Evolutionary conservation across 1,140 invertebrate species (phyloP).

Genomic region (Oryctes rhinoceros): DNA sequence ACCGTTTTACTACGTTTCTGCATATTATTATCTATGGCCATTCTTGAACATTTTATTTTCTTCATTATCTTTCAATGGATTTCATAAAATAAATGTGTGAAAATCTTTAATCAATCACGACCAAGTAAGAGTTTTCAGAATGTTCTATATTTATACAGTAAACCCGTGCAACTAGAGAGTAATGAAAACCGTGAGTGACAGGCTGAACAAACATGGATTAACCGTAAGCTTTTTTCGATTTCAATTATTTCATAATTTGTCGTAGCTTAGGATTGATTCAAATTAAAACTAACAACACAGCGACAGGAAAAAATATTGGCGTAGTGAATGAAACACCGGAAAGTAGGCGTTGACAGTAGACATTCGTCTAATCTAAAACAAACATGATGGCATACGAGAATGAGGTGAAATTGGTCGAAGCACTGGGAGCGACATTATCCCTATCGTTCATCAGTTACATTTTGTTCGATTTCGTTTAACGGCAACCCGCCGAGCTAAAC

Average conservation of each 20-base stretch:
- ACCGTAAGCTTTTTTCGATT: slow-evolving; percentile 8
- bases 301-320: neutral
- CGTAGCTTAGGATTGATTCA: neutral
- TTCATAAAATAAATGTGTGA: too few species aligned
- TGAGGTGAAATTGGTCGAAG: slow-evolving; percentile 1
- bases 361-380: slow-evolving; percentile 17
- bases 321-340: slow-evolving; percentile 7
- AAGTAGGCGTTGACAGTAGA: slow-evolving; percentile 30
- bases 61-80: too few species aligned
- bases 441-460: neutral
- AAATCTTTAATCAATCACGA: too few species aligned
- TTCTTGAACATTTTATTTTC: too few species aligned
- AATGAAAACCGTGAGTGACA: neutral
- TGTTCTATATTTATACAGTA: neutral
- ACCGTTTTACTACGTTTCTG: too few species aligned
- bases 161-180: neutral
- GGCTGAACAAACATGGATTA: neutral
- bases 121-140: too few species aligned
- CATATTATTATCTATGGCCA: too few species aligned
- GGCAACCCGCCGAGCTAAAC: neutral
- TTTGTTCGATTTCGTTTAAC: neutral
- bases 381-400: neutral
- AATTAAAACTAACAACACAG: neutral
- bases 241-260: slow-evolving; percentile 22
- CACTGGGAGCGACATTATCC: neutral